Evolutionary conservation across 1,140 invertebrate species (phyloP), one percentile per base, ranked within the genome.

Genomic region (Drosophila mauritiana): DNA sequence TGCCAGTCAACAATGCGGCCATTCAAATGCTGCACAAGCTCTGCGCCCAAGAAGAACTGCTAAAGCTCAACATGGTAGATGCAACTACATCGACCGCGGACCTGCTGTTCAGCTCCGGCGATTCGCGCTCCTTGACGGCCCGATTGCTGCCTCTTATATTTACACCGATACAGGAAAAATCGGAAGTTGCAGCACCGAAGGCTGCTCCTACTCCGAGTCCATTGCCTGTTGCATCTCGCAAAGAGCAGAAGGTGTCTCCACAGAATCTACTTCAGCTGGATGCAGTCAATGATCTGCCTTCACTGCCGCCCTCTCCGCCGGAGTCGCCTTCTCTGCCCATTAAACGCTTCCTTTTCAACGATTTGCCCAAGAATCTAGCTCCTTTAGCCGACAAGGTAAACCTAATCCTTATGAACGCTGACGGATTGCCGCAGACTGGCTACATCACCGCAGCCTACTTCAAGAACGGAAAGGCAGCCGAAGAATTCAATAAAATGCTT

Each of bases 111-210:
- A 15, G 13, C 3, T 45, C 56, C 7, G 36, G 34, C 0, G 58
- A 76, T 0, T 27, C 46, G 48, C 12, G 13, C 11, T 89, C 80
- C 1, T 37, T 86, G 3, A 58, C 77, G 12, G 27, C 13, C 10
- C 79, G 59, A 10, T 46, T 86, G 48, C 0, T 86, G 40, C 84
- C 75, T 0, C 12, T 80, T 6, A 49, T 83, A 7, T 86, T 86
- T 49, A 54, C 20, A 25, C 17, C 69, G 3, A n/a, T 31, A 20
- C 11, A 31, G 13, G 27, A 2, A 37, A 40, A 15, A 7, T 3
- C 11, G 0, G 11, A 15, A 11, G n/a, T 20, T 7, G 5, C 25
- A 11, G 8, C 13, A 27, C 15, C n/a, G 7, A 6, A 57, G 6
- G n/a, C n/a, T 7, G 42, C 8, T n/a, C 0, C 10, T 15, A 13